Percentiles rank a stretch among this genome's conserved stretches.
Conservation (phyloP, 2,113 vertebrate species). For the Chaetodon auriga region DNA sequence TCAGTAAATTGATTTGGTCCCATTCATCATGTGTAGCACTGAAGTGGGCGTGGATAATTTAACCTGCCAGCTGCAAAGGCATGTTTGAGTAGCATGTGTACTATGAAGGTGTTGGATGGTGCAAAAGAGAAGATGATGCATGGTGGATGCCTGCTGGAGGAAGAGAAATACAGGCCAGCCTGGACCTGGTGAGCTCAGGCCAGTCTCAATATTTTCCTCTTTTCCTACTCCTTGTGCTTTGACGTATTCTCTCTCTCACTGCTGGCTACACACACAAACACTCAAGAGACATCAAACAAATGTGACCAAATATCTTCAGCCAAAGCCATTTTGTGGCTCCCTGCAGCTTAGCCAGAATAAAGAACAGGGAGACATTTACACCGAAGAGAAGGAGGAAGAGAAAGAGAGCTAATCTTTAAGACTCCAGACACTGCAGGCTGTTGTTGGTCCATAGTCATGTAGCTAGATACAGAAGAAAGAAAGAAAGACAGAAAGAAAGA, state of each 20-base stretch:
- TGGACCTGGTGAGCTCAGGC: neutral
- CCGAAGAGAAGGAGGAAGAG: neutral
- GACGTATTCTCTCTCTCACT: conserved; percentile 4
- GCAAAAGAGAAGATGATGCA: neutral
- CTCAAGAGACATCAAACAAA: conserved; percentile 41
- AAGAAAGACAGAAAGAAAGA: neutral
- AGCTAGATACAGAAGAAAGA: neutral
- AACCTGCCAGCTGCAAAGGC: neutral
- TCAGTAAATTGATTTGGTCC: neutral
- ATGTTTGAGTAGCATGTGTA: neutral
- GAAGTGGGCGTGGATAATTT: neutral
- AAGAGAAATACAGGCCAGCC: neutral
- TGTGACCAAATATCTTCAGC: conserved; percentile 35
- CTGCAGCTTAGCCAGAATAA: conserved; percentile 43
- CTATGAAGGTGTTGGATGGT: neutral
- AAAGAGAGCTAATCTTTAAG: conserved; percentile 25
- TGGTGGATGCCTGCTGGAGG: neutral
- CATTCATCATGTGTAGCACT: neutral
- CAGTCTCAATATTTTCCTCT: neutral
- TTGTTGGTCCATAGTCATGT: conserved; percentile 22
- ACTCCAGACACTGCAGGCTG: conserved; percentile 42
- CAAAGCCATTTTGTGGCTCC: conserved; percentile 27
- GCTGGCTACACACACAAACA: conserved; percentile 3
- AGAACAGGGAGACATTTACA: conserved; percentile 45
- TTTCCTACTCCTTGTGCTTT: neutral